Evolutionary conservation across 2,797 vertebrate genomes (phyloP).

Genomic region (Aplochiton taeniatus): DNA sequence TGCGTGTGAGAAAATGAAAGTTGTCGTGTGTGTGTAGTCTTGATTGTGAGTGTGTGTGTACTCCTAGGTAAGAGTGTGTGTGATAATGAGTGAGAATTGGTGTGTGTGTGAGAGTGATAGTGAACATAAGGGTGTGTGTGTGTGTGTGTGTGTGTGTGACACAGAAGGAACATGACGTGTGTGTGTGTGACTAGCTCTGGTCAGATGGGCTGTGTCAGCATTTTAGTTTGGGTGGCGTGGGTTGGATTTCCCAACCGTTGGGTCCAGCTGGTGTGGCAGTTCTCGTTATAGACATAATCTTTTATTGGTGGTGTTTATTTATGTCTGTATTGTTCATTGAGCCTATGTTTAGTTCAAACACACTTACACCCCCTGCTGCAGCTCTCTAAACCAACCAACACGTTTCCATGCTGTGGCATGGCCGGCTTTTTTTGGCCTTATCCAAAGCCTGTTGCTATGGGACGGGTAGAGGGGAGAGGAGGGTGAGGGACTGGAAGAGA

Average conservation of each 20-base stretch:
- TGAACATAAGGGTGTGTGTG: constrained; percentile 15
- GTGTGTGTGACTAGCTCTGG: too few species aligned
- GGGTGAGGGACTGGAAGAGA: constrained; percentile 14
- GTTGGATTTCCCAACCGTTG: too few species aligned
- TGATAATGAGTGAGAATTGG: constrained; percentile 41
- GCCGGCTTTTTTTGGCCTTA: constrained; percentile 80
- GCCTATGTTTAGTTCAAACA: too few species aligned
- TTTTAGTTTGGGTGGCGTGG: too few species aligned
- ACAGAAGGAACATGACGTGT: too few species aligned
- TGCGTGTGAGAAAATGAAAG: neutral
- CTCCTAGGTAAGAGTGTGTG: constrained; percentile 9
- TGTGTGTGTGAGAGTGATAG: constrained; percentile 35
- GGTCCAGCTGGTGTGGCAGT: too few species aligned
- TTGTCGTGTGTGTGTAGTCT: constrained; percentile 32
- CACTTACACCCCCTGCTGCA: too few species aligned
- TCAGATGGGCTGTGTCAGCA: too few species aligned
- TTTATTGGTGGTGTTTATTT: too few species aligned
- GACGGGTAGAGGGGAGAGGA: constrained; percentile 50
- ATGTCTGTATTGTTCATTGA: too few species aligned
- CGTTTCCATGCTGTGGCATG: neutral
- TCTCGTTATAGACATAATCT: too few species aligned
- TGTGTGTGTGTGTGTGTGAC: too few species aligned
- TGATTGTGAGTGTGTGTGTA: constrained; percentile 6
- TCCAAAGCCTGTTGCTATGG: constrained; percentile 79
- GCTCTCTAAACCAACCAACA: neutral